phyloP scores from a whole-genome alignment of 2,888 invertebrate genomes.

The Sesia apiformis region DNA sequence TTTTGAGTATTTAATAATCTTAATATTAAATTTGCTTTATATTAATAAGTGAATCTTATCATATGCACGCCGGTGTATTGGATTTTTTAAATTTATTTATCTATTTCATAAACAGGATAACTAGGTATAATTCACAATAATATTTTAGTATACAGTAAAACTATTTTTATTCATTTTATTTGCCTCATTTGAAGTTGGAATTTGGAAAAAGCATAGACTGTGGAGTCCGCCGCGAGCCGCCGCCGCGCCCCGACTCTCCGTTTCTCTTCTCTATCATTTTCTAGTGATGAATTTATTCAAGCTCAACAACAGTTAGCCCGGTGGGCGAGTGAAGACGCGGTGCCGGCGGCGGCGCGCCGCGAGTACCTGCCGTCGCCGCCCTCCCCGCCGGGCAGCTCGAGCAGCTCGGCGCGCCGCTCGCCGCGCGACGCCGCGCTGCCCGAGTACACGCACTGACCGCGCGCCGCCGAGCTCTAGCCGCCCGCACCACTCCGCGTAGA shows the following conservation, averaged over 20 bases:
- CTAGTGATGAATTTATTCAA: slow-evolving; percentile 98
- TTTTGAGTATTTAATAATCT: too few relatives aligned
- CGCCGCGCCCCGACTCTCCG: slow-evolving; percentile 73
- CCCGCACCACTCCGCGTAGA: slow-evolving; percentile 43
- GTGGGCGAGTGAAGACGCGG: slow-evolving; percentile 93
- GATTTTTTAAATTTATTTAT: too few relatives aligned
- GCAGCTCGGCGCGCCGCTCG: slow-evolving; percentile 35
- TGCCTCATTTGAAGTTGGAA: too few relatives aligned
- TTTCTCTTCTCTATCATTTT: slow-evolving; percentile 89
- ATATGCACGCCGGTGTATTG: too few relatives aligned
- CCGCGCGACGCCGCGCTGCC: slow-evolving; percentile 33
- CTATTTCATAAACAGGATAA: too few relatives aligned
- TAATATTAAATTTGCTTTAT: too few relatives aligned
- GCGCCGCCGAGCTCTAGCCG: slow-evolving; percentile 35
- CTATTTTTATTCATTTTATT: too few relatives aligned
- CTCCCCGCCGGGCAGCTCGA: slow-evolving; percentile 47
- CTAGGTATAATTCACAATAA: too few relatives aligned
- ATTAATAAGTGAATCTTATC: too few relatives aligned
- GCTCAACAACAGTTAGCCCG: slow-evolving; percentile 97
- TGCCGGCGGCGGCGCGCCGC: slow-evolving; percentile 57
- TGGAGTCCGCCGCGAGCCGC: slow-evolving; percentile 17
- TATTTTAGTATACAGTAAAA: too few relatives aligned
- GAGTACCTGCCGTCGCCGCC: slow-evolving; percentile 61
- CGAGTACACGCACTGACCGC: slow-evolving; percentile 48
- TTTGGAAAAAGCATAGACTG: background rate